phyloP scores from a whole-genome alignment of 2,797 vertebrate species.

The Squalus acanthias region DNA sequence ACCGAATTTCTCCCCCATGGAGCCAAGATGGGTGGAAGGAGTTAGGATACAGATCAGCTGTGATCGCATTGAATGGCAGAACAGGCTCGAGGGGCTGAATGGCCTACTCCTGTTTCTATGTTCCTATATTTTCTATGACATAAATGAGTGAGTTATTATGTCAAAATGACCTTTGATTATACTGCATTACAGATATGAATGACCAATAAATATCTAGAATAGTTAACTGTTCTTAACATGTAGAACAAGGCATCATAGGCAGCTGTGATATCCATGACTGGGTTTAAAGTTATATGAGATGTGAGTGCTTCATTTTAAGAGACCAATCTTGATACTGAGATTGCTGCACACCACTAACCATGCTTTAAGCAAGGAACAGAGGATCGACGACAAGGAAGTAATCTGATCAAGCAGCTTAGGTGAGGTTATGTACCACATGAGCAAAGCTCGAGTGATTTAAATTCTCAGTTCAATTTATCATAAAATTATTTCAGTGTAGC shows the following conservation, averaged over 20 bases:
- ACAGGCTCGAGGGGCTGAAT: background rate
- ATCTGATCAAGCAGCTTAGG: background rate
- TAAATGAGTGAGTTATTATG: background rate
- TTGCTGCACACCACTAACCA: background rate
- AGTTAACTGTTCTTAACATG: background rate
- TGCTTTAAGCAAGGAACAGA: background rate
- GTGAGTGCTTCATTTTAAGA: background rate
- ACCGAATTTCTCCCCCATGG: too few relatives aligned
- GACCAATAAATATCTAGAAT: background rate
- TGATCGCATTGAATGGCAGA: background rate
- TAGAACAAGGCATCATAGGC: too few relatives aligned
- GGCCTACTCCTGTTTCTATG: background rate
- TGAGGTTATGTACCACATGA: background rate
- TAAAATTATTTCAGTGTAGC: background rate
- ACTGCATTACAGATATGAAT: background rate
- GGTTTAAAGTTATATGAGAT: background rate
- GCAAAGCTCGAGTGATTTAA: background rate
- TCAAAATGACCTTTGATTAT: background rate
- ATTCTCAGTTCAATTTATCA: background rate
- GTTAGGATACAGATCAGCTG: background rate
- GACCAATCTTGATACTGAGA: background rate
- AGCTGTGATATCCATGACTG: background rate
- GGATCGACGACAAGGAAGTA: background rate
- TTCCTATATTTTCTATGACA: background rate
- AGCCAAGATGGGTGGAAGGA: too few relatives aligned